Base-by-base conservation (phyloP, 2,797 vertebrate genomes). In the Manis javanica region DNA sequence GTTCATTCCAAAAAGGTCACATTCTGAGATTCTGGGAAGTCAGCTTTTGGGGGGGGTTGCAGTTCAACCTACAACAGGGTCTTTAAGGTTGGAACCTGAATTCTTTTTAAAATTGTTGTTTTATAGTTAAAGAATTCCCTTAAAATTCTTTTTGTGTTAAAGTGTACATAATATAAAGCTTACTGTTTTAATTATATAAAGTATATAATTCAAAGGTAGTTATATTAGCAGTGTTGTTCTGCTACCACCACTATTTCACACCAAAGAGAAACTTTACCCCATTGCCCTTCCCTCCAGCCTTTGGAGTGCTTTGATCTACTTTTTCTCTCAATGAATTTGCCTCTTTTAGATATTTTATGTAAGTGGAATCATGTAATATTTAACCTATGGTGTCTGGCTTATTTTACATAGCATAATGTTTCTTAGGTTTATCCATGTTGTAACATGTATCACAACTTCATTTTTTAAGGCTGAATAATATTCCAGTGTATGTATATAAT, bases 101-200 rank as follows among this genome's bases (percentile, higher is more conserved):
- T 87, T 46, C 49, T 92, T 89, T 72, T 6, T 3, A 78, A 61
- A 78, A 63, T 55, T 63, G 16, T 71, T 82, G 18, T 81, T 61
- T 86, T 59, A 34, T 88, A 57, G 77, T 90, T 85, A 51, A 92
- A n/a, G 15, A 92, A 0, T 55, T 83, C 42, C 7, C 18, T 61
- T 63, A 78, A 75, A 39, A 34, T 2, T 78, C 74, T 94, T 51
- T 24, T 49, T 63, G 26, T 49, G 19, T 91, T 55, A 34, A 93
- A 23, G n/a, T 85, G 46, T 37, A 23, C 3, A 13, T 82, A 72
- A 37, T 13, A 68, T 59, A 34, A 55, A 34, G 34, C 34, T 51
- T 87, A 72, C 21, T 15, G 63, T 61, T 78, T 92, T 78, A 75
- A 91, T 26, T 2, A 79, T 79, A 91, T 95, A 42, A 91, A 57